These are phyloP conservation scores for Reticulitermes lucifugus DNA, from an alignment of 2,888 invertebrate species.

Conservation along the genomic window DNA sequence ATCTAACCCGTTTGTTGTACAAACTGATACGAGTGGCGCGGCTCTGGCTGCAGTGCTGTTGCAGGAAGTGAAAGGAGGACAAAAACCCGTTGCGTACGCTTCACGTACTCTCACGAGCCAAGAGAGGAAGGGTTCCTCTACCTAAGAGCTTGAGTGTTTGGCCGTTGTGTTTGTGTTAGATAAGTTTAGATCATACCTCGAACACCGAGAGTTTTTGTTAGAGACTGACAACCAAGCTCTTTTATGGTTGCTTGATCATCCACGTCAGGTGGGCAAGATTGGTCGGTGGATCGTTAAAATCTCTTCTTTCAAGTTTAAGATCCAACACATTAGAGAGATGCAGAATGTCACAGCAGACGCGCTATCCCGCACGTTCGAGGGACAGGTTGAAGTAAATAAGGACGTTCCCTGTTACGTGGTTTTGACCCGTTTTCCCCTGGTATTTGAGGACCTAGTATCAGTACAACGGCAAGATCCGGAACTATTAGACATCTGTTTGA, in stretches of 20 bases:
- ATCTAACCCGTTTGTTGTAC: neutral
- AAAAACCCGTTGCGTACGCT: neutral
- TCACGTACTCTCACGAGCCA: neutral
- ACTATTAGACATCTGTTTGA: no score
- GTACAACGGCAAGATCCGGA: no score
- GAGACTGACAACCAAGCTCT: constrained; percentile 10
- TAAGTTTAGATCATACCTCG: neutral
- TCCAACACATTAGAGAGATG: neutral
- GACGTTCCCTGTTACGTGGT: neutral
- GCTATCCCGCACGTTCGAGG: no score
- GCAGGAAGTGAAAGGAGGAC: neutral
- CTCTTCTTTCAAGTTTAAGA: neutral
- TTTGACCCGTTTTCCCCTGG: neutral
- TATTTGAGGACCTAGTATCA: no score
- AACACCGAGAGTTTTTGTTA: neutral
- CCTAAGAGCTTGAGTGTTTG: neutral
- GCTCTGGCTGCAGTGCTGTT: neutral
- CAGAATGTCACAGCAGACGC: neutral
- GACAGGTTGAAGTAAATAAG: neutral
- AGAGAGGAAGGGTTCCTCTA: neutral
- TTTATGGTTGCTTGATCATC: neutral
- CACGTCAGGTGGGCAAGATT: neutral
- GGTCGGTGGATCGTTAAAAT: neutral
- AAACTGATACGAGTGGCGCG: neutral
- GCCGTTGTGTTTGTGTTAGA: neutral